Conservation (phyloP, 2,113 vertebrate species). For the Crotalus tigris region DNA sequence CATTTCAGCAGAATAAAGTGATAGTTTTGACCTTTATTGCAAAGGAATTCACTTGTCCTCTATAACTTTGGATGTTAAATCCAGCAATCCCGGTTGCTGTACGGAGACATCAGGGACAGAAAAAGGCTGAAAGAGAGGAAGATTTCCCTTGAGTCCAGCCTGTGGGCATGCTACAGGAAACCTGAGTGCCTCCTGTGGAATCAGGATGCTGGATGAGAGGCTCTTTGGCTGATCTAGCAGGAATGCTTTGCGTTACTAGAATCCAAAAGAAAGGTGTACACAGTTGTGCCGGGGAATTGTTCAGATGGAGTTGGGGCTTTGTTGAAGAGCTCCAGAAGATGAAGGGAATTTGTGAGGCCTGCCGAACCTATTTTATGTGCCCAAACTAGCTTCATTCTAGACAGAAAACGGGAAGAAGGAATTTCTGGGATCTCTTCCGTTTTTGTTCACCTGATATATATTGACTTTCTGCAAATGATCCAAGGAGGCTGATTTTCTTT, state of each 20-base stretch:
- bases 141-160: neutral
- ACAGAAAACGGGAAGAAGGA: neutral
- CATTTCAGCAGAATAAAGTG: neutral
- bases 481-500: neutral
- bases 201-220: neutral
- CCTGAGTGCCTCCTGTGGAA: neutral
- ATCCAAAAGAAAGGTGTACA: neutral
- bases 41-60: neutral
- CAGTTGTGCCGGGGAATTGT: neutral
- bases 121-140: neutral
- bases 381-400: neutral
- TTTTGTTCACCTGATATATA: neutral
- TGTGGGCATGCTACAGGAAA: no score
- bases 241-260: neutral
- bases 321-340: neutral
- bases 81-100: neutral
- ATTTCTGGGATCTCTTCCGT: neutral
- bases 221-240: neutral
- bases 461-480: neutral
- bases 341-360: neutral
- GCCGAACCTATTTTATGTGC: neutral
- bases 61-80: neutral
- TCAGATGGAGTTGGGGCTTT: neutral
- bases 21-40: neutral
- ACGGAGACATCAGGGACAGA: neutral